These are phyloP conservation scores for Typhlichthys eigenmanni DNA, from an alignment of 2,797 vertebrate genomes.

Conservation along the genomic window DNA sequence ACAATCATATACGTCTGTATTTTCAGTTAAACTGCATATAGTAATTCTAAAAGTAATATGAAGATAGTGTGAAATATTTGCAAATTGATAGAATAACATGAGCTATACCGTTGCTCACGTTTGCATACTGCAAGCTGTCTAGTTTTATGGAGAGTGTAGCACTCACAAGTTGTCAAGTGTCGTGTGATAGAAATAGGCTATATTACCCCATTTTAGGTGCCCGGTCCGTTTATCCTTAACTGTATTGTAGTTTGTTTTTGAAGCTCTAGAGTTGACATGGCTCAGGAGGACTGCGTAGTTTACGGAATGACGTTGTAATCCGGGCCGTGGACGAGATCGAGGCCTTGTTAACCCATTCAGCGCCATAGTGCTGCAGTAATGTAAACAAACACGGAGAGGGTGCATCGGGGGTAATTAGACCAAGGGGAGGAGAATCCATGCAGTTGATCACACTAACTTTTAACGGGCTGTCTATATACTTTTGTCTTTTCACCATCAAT, in stretches of 20 bases:
- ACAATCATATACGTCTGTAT: background rate
- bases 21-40: background rate
- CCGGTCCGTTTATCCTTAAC: slow-evolving; percentile 22
- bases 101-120: slow-evolving; percentile 21
- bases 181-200: background rate
- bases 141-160: slow-evolving; percentile 33
- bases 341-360: slow-evolving; percentile 79
- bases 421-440: slow-evolving; percentile 62
- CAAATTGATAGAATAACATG: slow-evolving; percentile 27
- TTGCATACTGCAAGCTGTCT: slow-evolving; percentile 39
- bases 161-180: slow-evolving; percentile 13
- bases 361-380: slow-evolving; percentile 67
- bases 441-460: slow-evolving; percentile 31
- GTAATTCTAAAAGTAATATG: background rate
- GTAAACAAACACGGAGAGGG: slow-evolving; percentile 82
- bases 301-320: slow-evolving; percentile 61
- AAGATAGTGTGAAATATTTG: background rate
- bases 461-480: slow-evolving; percentile 12
- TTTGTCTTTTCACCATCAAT: slow-evolving; percentile 19
- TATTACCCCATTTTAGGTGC: slow-evolving; percentile 8
- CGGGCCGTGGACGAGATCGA: slow-evolving; percentile 70
- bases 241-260: slow-evolving; percentile 1
- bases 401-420: slow-evolving; percentile 76
- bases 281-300: slow-evolving; percentile 54
- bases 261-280: slow-evolving; percentile 42